Percentiles rank a stretch among this genome's conserved stretches.
Conservation (phyloP, 2,888 invertebrate genomes). For the Nomada ruficornis region DNA sequence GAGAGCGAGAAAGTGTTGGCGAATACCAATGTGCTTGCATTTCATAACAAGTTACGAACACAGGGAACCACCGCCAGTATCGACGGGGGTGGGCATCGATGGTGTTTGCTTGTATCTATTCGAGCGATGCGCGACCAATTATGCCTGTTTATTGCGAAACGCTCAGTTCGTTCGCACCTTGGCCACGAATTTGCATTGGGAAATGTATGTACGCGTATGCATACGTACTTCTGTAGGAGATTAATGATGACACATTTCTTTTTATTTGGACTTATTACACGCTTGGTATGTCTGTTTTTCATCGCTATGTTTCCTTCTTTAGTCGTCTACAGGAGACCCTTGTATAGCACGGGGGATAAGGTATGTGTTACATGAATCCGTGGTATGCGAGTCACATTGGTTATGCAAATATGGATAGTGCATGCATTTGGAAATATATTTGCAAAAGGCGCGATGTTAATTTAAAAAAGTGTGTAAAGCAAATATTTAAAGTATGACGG, state of each 20-base stretch:
- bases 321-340: too few relatives aligned
- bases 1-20: constrained; percentile 58
- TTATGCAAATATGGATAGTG: too few relatives aligned
- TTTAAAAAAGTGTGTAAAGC: too few relatives aligned
- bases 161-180: constrained; percentile 65
- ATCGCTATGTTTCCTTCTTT: too few relatives aligned
- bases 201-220: neutral
- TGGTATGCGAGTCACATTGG: too few relatives aligned
- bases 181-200: constrained; percentile 16
- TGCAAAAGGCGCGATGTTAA: too few relatives aligned
- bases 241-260: neutral
- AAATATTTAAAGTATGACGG: too few relatives aligned
- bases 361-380: too few relatives aligned
- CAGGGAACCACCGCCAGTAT: constrained; percentile 52
- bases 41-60: constrained; percentile 79
- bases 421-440: too few relatives aligned
- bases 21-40: constrained; percentile 72
- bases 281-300: neutral
- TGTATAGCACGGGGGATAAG: too few relatives aligned
- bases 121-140: constrained; percentile 78
- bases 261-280: neutral
- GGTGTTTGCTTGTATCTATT: constrained; percentile 70
- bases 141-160: constrained; percentile 76
- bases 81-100: constrained; percentile 57
- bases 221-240: constrained; percentile 1